Evolutionary conservation across 2,113 vertebrate genomes (phyloP).

Genomic region (Danionella cerebrum): DNA sequence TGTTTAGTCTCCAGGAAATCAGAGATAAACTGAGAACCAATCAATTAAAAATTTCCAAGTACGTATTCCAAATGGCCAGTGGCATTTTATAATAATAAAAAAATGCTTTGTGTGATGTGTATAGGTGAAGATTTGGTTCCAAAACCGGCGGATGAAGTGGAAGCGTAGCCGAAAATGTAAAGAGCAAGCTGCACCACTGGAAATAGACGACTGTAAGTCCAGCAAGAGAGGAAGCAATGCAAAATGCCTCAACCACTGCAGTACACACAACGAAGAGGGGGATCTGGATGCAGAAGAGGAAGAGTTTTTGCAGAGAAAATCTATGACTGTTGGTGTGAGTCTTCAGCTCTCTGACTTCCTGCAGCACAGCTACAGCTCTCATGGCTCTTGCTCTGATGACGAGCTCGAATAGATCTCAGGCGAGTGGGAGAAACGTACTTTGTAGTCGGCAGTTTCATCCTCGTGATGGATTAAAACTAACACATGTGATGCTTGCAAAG

Average conservation of each 20-base stretch:
- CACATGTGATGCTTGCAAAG: too few relatives aligned
- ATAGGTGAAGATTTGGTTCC: constrained; percentile 80
- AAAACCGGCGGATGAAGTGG: constrained; percentile 79
- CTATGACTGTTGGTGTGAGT: constrained; percentile 18
- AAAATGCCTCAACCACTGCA: constrained; percentile 48
- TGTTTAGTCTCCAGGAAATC: too few relatives aligned
- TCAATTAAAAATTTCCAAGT: too few relatives aligned
- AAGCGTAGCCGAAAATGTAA: constrained; percentile 72
- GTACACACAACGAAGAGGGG: constrained; percentile 39
- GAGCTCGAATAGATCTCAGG: constrained; percentile 49
- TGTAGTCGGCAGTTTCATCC: too few relatives aligned
- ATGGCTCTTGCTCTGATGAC: constrained; percentile 62
- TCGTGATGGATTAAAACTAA: too few relatives aligned
- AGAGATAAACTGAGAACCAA: too few relatives aligned
- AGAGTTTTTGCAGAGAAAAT: constrained; percentile 27
- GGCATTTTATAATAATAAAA: too few relatives aligned
- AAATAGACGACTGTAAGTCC: constrained; percentile 32
- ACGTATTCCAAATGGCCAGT: too few relatives aligned
- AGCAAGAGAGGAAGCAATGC: constrained; percentile 27
- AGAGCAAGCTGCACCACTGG: constrained; percentile 53
- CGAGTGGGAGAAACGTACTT: too few relatives aligned
- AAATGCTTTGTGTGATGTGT: not conserved
- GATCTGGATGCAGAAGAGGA: constrained; percentile 44
- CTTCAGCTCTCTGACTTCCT: constrained; percentile 48
- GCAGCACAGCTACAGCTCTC: constrained; percentile 51